Evolutionary conservation across 2,797 vertebrate species (phyloP), one percentile per base, ranked within the genome.

Genomic region (Chiroxiphia lanceolata): DNA sequence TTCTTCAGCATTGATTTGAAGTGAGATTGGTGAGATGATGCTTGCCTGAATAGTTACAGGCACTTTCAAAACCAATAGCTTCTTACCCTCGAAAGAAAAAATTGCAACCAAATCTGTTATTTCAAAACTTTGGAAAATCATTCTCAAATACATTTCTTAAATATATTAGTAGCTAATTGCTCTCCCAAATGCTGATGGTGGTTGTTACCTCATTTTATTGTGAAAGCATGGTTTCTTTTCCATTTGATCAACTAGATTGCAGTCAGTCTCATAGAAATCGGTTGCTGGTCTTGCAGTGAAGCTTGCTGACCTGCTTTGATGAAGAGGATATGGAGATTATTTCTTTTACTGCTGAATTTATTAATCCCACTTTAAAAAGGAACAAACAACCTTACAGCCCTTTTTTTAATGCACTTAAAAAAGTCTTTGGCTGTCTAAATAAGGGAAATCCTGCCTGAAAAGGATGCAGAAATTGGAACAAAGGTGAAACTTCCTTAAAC

Each of bases 361-460:
- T 88, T 83, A 36, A 72, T 75, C 16, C 16, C n/a, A 10, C 12
- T 82, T 87, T 3, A 54, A 93, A 89, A 81, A 56, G 20, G 14
- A 79, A 59, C 65, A 59, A 71, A 47, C 48, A 88, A 25, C 42
- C 13, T 80, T 68, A 45, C 13, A 71, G 27, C 10, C 14, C 17
- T 6, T 60, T 40, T 54, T 54, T 65, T 4, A 11, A 34, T 36
- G 53, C 65, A 59, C 47, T 86, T 87, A n/a, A 64, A 77, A 93
- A 89, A 60, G 5, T 22, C 31, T 81, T 90, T 95, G 84, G 65
- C 78, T 89, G 11, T 10, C 40, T 83, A 87, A 94, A 38, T 83
- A 84, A 69, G 69, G 91, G 93, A 97, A 93, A 93, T 96, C 94
- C 93, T 95, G 91, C 76, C 67, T 88, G 60, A 67, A 90, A 82